Conservation (phyloP, 2,113 vertebrate species). For the Antennarius striatus region DNA sequence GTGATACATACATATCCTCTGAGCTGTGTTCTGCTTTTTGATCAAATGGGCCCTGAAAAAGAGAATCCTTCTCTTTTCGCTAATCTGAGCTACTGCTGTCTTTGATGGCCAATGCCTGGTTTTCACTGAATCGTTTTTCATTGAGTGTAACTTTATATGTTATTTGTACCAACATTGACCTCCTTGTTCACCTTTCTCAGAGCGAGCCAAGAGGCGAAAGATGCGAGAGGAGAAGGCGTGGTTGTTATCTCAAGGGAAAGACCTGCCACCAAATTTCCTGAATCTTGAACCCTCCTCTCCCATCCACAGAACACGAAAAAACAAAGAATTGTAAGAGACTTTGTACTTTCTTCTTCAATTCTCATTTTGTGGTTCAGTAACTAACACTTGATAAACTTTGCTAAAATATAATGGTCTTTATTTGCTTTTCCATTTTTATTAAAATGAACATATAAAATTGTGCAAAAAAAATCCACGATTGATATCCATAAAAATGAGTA, state of each 20-base stretch:
- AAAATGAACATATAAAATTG: too few species aligned
- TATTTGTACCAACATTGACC: constrained; percentile 19
- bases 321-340: constrained; percentile 89
- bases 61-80: constrained; percentile 51
- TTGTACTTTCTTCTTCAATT: neutral
- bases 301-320: constrained; percentile 79
- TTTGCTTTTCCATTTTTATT: too few species aligned
- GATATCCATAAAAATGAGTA: too few species aligned
- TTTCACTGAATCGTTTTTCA: constrained; percentile 44
- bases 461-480: too few species aligned
- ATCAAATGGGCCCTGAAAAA: constrained; percentile 64
- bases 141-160: neutral
- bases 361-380: neutral
- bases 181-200: constrained; percentile 59
- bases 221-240: constrained; percentile 93
- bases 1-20: constrained; percentile 48
- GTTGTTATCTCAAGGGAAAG: constrained; percentile 93
- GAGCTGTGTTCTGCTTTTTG: constrained; percentile 61
- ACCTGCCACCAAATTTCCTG: constrained; percentile 89
- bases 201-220: constrained; percentile 91
- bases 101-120: constrained; percentile 33
- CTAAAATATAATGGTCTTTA: constrained; percentile 1
- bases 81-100: constrained; percentile 31
- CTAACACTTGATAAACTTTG: neutral
- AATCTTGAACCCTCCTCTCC: constrained; percentile 92